phyloP scores from a whole-genome alignment of 92 coral and sea anemone genomes.

The Hydrozoanthus gracilis region DNA sequence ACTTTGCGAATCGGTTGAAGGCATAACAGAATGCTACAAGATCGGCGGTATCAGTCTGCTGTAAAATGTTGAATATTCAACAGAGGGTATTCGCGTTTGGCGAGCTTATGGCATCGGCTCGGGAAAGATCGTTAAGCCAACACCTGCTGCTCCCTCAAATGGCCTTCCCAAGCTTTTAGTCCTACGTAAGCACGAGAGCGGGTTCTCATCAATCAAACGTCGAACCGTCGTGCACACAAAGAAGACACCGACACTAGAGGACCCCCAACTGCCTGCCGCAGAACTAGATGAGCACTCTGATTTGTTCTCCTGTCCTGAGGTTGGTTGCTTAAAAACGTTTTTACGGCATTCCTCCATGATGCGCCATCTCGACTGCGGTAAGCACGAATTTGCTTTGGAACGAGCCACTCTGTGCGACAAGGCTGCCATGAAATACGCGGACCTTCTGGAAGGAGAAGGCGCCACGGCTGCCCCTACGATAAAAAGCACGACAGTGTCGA shows the following conservation, averaged over 20 bases:
- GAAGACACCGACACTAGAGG: conserved; percentile 31
- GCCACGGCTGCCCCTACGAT: conserved; percentile 37
- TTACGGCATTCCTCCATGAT: conserved; percentile 22
- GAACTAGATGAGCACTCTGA: not conserved
- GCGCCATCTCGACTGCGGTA: conserved; percentile 42
- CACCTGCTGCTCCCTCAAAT: conserved; percentile 3
- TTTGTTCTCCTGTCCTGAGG: conserved; percentile 28
- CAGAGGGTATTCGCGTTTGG: conserved; percentile 22
- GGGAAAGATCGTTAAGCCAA: conserved; percentile 24
- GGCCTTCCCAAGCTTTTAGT: conserved; percentile 26
- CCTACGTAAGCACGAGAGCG: conserved; percentile 29
- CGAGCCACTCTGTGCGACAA: conserved; percentile 29
- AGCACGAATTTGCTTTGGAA: conserved; percentile 14
- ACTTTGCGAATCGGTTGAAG: conserved; percentile 12
- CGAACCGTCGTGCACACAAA: conserved; percentile 30
- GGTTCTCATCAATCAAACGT: conserved; percentile 17
- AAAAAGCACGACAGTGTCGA: conserved; percentile 34
- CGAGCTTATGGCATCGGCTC: conserved; percentile 26
- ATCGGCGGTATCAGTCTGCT: conserved; percentile 28
- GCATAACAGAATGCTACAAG: conserved; percentile 11
- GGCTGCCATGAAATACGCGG: conserved; percentile 33
- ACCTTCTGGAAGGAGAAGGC: conserved; percentile 31
- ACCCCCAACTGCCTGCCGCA: not conserved
- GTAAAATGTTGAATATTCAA: conserved; percentile 7
- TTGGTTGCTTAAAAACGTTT: conserved; percentile 30